These are phyloP conservation scores for Balaeniceps rex DNA, from an alignment of 2,113 vertebrate genomes.

Conservation along the genomic window DNA sequence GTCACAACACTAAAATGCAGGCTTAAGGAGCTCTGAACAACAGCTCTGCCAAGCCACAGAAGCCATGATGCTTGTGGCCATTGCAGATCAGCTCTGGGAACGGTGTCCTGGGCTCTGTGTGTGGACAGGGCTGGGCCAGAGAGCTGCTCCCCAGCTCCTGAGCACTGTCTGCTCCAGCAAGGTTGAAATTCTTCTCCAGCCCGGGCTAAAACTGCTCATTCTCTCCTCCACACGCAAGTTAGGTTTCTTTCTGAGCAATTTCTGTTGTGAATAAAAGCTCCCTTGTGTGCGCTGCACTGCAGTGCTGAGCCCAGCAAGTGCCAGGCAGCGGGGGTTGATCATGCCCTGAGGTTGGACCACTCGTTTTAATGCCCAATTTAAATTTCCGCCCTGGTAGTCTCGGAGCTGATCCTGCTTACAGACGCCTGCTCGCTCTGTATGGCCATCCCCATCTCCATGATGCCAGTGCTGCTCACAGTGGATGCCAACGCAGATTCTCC, in stretches of 20 bases:
- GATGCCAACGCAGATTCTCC: background rate
- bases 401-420: background rate
- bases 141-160: background rate
- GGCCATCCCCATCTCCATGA: background rate
- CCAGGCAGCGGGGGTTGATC: accelerated
- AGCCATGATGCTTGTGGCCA: background rate
- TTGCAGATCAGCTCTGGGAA: background rate
- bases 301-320: background rate
- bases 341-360: background rate
- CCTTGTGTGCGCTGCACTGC: accelerated
- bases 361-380: background rate
- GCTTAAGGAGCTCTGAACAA: background rate
- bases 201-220: background rate
- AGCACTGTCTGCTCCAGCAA: background rate
- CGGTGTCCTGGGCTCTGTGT: background rate
- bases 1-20: accelerated
- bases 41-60: background rate
- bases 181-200: background rate
- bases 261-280: background rate
- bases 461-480: background rate
- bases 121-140: background rate
- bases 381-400: background rate
- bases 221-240: background rate
- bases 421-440: accelerated
- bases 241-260: background rate